phyloP scores from a whole-genome alignment of 2,113 vertebrate species.

The Blennius ocellaris region DNA sequence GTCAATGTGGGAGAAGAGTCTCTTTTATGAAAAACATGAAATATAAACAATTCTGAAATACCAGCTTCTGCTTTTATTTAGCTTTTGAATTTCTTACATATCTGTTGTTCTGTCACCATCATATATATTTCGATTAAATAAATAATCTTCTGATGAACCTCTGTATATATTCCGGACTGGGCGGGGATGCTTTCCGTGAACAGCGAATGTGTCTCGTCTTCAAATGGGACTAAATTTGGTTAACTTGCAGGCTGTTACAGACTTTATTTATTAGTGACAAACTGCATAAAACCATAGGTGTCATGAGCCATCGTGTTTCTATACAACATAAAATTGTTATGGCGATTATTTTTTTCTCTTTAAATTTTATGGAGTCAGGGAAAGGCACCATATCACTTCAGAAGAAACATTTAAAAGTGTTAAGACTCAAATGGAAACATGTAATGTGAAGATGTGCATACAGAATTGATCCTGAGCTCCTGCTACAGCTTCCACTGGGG shows the following conservation, averaged over 20 bases:
- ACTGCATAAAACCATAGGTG: slow-evolving; percentile 59
- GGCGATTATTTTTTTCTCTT: slow-evolving; percentile 51
- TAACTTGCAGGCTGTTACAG: slow-evolving; percentile 75
- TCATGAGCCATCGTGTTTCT: slow-evolving; percentile 54
- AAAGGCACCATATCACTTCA: slow-evolving; percentile 85
- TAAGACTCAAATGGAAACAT: slow-evolving; percentile 82
- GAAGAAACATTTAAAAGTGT: slow-evolving; percentile 80
- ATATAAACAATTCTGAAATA: slow-evolving; percentile 26
- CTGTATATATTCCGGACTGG: slow-evolving; percentile 63
- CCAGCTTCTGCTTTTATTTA: slow-evolving; percentile 54
- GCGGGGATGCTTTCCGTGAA: slow-evolving; percentile 65
- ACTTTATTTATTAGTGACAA: slow-evolving; percentile 68
- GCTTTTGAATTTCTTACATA: slow-evolving; percentile 55
- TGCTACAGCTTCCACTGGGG: slow-evolving; percentile 65
- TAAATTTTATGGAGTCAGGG: slow-evolving; percentile 66
- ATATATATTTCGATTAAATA: slow-evolving; percentile 78
- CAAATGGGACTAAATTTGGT: slow-evolving; percentile 63
- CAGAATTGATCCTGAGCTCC: slow-evolving; percentile 72
- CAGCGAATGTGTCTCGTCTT: slow-evolving; percentile 64
- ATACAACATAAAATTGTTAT: slow-evolving; percentile 76
- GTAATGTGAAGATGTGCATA: slow-evolving; percentile 75
- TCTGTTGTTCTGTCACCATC: slow-evolving; percentile 50
- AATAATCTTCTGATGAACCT: slow-evolving; percentile 78
- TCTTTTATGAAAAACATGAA: neutral
- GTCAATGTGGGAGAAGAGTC: neutral